Conservation (phyloP, 2,113 vertebrate genomes). For the Serilophus lunatus region DNA sequence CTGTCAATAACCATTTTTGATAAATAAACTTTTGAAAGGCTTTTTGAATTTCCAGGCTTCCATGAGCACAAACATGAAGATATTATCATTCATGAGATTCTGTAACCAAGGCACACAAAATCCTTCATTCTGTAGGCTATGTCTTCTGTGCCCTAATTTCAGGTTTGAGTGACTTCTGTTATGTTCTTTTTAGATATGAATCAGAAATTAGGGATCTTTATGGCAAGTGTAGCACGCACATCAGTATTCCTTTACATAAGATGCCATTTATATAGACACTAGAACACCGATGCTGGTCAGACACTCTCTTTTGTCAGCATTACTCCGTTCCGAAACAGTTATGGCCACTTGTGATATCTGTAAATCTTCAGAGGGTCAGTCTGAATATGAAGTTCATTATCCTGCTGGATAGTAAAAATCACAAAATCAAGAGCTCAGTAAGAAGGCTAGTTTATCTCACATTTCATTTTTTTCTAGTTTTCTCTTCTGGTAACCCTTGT, state of each 20-base stretch:
- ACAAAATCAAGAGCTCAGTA: not conserved
- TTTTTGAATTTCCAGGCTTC: not conserved
- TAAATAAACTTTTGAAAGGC: not conserved
- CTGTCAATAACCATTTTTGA: not conserved
- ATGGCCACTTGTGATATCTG: not conserved
- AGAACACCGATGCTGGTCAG: not conserved
- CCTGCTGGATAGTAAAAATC: not conserved
- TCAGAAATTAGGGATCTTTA: not conserved
- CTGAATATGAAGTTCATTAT: not conserved
- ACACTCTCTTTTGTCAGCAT: not conserved
- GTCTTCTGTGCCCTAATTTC: not conserved
- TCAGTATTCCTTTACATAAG: not conserved
- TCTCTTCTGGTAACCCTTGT: not conserved
- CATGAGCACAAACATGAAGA: not conserved
- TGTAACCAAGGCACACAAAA: not conserved
- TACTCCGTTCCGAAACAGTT: not conserved
- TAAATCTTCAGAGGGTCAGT: not conserved
- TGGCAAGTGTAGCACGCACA: not conserved
- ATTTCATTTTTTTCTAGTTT: not conserved
- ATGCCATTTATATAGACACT: not conserved
- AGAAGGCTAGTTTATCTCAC: not conserved
- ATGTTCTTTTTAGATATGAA: not conserved
- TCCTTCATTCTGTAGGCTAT: not conserved
- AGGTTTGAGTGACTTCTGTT: not conserved
- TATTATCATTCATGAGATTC: not conserved